These are phyloP conservation scores for Capra hircus DNA, from an alignment of 2,113 vertebrate genomes.

Conservation along the genomic window DNA sequence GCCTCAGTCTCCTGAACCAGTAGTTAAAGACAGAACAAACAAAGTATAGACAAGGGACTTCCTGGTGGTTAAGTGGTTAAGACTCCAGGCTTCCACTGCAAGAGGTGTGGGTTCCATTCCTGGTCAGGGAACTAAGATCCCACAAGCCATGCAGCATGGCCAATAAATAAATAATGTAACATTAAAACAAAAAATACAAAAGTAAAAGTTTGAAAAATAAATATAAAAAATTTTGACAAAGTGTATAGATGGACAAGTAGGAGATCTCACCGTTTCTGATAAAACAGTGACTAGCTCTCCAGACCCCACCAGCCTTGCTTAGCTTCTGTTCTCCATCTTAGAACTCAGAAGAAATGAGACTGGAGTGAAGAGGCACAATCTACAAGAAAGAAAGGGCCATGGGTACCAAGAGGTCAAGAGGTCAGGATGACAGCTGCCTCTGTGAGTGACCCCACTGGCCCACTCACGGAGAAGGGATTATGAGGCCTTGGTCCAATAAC, in stretches of 20 bases:
- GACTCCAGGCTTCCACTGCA: not conserved
- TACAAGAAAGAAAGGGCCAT: conserved; percentile 23
- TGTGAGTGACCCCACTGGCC: conserved; percentile 51
- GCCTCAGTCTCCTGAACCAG: not conserved
- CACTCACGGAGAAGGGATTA: not conserved
- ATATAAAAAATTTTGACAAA: not conserved
- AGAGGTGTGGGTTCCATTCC: not conserved
- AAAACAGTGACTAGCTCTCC: not conserved
- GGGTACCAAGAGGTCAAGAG: not conserved
- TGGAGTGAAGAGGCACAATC: conserved; percentile 6
- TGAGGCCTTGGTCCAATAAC: not conserved
- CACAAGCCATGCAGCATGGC: not conserved
- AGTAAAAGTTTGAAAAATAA: not conserved
- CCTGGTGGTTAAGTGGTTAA: not conserved
- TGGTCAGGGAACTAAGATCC: not conserved
- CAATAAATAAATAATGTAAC: not conserved
- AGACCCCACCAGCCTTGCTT: not conserved
- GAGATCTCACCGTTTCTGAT: not conserved
- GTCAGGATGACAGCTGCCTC: conserved; percentile 68
- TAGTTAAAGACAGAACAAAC: not conserved
- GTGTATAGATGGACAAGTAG: not conserved
- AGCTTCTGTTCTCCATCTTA: not conserved
- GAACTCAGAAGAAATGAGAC: not conserved
- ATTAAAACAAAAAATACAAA: not conserved
- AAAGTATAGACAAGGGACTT: not conserved